Evolutionary conservation across 1,140 invertebrate genomes (phyloP).

Genomic region (Muscidifurax raptorellus): DNA sequence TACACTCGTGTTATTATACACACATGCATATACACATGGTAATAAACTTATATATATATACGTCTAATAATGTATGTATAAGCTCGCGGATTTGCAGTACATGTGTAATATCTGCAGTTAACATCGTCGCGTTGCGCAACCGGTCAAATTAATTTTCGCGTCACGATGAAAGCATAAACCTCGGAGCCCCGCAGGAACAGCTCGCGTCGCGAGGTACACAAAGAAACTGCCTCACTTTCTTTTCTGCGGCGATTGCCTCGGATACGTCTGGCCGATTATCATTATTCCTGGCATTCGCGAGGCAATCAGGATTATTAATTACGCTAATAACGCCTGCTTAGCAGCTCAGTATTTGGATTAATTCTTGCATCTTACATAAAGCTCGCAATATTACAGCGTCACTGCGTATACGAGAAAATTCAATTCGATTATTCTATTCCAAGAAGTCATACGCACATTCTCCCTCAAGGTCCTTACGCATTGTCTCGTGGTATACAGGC

Average conservation of each 20-base stretch:
- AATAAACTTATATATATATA: too few species aligned
- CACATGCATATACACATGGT: too few species aligned
- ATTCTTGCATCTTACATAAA: too few species aligned
- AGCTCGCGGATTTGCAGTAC: too few species aligned
- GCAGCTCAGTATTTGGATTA: too few species aligned
- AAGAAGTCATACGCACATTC: too few species aligned
- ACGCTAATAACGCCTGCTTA: background rate
- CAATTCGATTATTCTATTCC: too few species aligned
- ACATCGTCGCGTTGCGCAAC: slow-evolving; percentile 48
- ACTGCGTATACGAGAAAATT: too few species aligned
- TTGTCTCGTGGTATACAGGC: too few species aligned
- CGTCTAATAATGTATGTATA: too few species aligned
- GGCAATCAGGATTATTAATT: background rate
- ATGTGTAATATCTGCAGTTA: background rate
- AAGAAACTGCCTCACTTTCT: slow-evolving; percentile 40
- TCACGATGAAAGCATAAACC: slow-evolving; percentile 40
- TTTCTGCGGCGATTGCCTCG: slow-evolving; percentile 22
- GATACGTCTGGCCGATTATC: background rate
- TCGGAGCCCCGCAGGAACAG: background rate
- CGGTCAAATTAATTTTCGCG: slow-evolving; percentile 47
- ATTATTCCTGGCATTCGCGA: background rate
- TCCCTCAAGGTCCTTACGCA: too few species aligned
- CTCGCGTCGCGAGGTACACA: slow-evolving; percentile 1
- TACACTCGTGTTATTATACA: background rate
- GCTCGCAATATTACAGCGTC: too few species aligned